Evolutionary conservation across 1,140 invertebrate genomes (phyloP), one percentile per base, ranked within the genome.

Genomic region (Kradibia gibbosae): DNA sequence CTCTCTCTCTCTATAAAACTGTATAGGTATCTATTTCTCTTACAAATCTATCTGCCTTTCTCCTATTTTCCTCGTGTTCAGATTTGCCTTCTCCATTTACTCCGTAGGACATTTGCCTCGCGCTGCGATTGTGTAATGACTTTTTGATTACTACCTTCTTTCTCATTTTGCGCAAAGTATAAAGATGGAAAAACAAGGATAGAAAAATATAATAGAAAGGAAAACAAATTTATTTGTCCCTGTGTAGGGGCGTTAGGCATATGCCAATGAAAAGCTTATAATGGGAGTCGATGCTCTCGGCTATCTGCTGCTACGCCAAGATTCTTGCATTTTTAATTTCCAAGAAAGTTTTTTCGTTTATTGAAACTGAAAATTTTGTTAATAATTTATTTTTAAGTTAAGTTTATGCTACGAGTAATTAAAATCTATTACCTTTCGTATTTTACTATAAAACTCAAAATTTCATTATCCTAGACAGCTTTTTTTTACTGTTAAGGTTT

Each of bases 111-210:
- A 81, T 81, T 73, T 81, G 80, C 60, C 31, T 36, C 60, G 53
- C 78, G 60, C 31, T 25, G 86, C 80, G 36, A 74, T 75, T 36
- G 71, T 62, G 84, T 88, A 88, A 88, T 88, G 87, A 87, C 86
- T 88, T 88, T 87, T 87, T 88, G 87, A 88, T 88, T 88, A 88
- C 85, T 82, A 80, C 84, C 82, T n/a, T 22, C 42, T 65, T 20
- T 22, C 42, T 77, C 15, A 31, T 55, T 65, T 22, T 60, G 50
- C 34, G 22, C 42, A 15, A 22, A 60, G 45, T 77, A 31, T 45
- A 48, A 77, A 42, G 34, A 36, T 8, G 45, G 42, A 15, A 50
- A 2, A 36, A 50, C 13, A 45, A 45, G n/a, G 53, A 60, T 31
- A 17, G 11, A 79, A 25, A 71, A 80, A n/a, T 45, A 80, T 65